A percentile compares a stretch with the other conserved stretches of the same genome.
Evolutionary conservation across 2,797 vertebrate species (phyloP).

Genomic region (Rachycentron canadum): DNA sequence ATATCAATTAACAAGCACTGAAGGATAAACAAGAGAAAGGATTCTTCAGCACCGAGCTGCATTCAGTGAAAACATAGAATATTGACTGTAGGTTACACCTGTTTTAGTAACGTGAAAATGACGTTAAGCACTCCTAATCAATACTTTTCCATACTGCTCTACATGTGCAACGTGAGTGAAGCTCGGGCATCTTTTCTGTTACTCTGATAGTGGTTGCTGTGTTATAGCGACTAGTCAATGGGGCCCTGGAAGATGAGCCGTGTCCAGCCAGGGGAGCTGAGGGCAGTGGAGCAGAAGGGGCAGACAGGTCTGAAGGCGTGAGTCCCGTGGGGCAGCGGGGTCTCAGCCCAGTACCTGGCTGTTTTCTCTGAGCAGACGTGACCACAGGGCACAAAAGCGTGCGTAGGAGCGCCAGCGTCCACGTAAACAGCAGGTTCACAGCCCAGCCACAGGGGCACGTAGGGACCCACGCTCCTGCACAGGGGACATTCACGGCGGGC

Average conservation of each 20-base stretch:
- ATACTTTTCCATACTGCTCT: constrained; percentile 30
- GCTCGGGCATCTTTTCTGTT: constrained; percentile 57
- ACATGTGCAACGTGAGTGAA: constrained; percentile 47
- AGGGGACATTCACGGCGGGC: constrained; percentile 93
- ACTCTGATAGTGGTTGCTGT: constrained; percentile 44
- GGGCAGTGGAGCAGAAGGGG: constrained; percentile 95
- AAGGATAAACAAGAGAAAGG: constrained; percentile 70
- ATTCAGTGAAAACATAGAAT: constrained; percentile 49
- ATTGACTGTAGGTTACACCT: constrained; percentile 12
- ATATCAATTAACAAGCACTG: constrained; percentile 37
- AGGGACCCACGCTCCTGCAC: constrained; percentile 94
- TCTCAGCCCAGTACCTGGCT: constrained; percentile 95
- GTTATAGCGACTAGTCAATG: constrained; percentile 88
- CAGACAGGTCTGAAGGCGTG: constrained; percentile 97
- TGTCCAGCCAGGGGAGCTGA: constrained; percentile 90
- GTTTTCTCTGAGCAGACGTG: constrained; percentile 98
- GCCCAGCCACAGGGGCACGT: constrained; percentile 96
- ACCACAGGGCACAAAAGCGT: constrained; percentile 94
- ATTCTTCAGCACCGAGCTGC: constrained; percentile 53
- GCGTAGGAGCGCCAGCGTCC: constrained; percentile 93
- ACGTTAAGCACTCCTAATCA: background rate
- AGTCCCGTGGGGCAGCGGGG: constrained; percentile 94
- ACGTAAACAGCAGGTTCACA: constrained; percentile 94
- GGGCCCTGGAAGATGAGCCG: constrained; percentile 98
- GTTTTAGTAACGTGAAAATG: constrained; percentile 8